A percentile compares a stretch with the other conserved stretches of the same genome.
phyloP scores from a whole-genome alignment of 2,888 invertebrate species.

The Macaria liturata region DNA sequence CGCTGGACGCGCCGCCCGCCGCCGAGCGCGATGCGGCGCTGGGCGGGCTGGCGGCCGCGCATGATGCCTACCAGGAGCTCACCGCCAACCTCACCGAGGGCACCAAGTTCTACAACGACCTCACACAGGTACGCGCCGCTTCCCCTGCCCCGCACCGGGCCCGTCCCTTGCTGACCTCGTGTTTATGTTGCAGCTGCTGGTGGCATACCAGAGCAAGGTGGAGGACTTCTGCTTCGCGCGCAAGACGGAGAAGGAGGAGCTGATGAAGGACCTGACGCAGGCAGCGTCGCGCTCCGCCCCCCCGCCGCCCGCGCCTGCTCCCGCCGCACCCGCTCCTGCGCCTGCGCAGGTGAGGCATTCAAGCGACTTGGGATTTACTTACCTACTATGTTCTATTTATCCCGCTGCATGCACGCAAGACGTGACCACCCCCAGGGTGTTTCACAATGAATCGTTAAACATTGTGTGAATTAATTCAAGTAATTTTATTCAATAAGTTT shows the following conservation, averaged over 20 bases:
- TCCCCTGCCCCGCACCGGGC: not conserved
- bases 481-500: no score
- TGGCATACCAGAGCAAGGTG: constrained; percentile 98
- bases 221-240: constrained; percentile 99
- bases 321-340: constrained; percentile 38
- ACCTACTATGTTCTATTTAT: no score
- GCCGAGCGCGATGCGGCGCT: constrained; percentile 89
- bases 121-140: constrained; percentile 86
- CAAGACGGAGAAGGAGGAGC: constrained; percentile 99
- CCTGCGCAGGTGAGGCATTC: not conserved
- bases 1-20: constrained; percentile 84
- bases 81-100: constrained; percentile 97
- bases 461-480: no score
- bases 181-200: constrained; percentile 86
- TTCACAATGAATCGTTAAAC: no score
- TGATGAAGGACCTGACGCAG: constrained; percentile 96
- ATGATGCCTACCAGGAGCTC: constrained; percentile 96
- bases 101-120: constrained; percentile 96
- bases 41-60: constrained; percentile 93
- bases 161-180: not conserved
- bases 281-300: constrained; percentile 86
- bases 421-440: no score
- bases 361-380: no score
- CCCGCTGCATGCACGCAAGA: no score
- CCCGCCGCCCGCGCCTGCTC: constrained; percentile 47